Evolutionary conservation across 2,113 vertebrate genomes (phyloP).

Genomic region (Urocitellus parryii): DNA sequence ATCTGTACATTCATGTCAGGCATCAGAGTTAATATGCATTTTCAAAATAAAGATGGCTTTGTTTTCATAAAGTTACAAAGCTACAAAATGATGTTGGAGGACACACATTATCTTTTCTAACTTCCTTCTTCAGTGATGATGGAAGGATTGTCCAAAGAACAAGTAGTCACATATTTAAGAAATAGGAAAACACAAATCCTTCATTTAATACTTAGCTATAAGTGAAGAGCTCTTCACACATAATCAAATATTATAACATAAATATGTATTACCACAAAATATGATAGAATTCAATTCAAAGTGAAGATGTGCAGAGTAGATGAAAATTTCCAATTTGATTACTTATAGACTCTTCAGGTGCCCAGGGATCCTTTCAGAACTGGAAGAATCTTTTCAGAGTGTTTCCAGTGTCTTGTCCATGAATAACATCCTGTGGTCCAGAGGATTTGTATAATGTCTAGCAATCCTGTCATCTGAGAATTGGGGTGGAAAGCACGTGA

Average conservation of each 20-base stretch:
- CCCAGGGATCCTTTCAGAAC: neutral
- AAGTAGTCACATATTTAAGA: neutral
- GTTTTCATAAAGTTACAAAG: neutral
- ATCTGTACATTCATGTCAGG: neutral
- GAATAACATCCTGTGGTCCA: neutral
- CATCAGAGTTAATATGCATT: neutral
- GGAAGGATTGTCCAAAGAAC: neutral
- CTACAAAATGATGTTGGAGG: neutral
- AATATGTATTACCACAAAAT: neutral
- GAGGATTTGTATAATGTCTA: neutral
- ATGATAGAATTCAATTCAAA: slow-evolving; percentile 18
- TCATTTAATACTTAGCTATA: neutral
- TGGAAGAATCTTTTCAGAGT: neutral
- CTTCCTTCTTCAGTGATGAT: neutral
- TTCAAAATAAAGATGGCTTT: slow-evolving; percentile 7
- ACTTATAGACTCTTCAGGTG: neutral
- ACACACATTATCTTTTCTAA: neutral
- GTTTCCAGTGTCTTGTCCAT: neutral
- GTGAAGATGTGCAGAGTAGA: neutral
- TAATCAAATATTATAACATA: neutral
- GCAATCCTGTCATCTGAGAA: neutral
- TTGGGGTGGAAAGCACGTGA: neutral
- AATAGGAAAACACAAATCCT: neutral
- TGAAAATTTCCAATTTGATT: neutral
- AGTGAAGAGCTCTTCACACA: neutral